phyloP scores from a whole-genome alignment of 2,113 vertebrate genomes.

The Sisor rabdophorus region DNA sequence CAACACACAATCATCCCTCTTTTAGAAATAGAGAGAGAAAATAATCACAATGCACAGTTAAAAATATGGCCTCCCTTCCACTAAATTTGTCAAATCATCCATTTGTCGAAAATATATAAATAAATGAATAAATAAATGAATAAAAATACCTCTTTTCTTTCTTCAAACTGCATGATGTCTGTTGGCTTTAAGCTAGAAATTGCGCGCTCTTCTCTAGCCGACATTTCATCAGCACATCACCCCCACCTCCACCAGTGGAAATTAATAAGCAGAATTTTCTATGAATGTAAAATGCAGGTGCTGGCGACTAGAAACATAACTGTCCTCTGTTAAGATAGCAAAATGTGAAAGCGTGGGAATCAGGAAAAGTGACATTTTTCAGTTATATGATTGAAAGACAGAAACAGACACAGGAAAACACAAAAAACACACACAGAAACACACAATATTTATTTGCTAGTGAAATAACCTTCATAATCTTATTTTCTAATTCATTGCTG shows the following conservation, averaged over 20 bases:
- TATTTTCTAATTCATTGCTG: not conserved
- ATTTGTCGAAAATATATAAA: conserved; percentile 20
- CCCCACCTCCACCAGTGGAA: conserved; percentile 61
- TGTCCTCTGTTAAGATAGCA: conserved; percentile 18
- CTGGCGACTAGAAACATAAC: conserved; percentile 19
- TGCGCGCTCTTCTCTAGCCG: conserved; percentile 60
- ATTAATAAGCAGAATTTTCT: conserved; percentile 69
- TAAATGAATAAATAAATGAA: conserved; percentile 8
- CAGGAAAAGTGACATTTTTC: conserved; percentile 11
- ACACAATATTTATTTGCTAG: not conserved
- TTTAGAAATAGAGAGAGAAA: conserved; percentile 21
- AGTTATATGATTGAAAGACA: not conserved
- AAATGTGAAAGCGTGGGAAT: not conserved
- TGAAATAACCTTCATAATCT: not conserved
- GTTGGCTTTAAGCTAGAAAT: conserved; percentile 69
- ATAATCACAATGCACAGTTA: conserved; percentile 13
- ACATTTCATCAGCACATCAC: conserved; percentile 68
- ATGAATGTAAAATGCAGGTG: conserved; percentile 75
- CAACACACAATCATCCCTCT: conserved; percentile 10
- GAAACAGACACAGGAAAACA: not conserved
- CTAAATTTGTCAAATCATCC: conserved; percentile 20
- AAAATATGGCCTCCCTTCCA: conserved; percentile 39
- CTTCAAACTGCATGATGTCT: conserved; percentile 56
- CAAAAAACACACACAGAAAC: not conserved
- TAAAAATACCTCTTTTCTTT: conserved; percentile 15